These are phyloP conservation scores for Ormyrus nitidulus DNA, from an alignment of 2,888 invertebrate genomes.

Conservation along the genomic window DNA sequence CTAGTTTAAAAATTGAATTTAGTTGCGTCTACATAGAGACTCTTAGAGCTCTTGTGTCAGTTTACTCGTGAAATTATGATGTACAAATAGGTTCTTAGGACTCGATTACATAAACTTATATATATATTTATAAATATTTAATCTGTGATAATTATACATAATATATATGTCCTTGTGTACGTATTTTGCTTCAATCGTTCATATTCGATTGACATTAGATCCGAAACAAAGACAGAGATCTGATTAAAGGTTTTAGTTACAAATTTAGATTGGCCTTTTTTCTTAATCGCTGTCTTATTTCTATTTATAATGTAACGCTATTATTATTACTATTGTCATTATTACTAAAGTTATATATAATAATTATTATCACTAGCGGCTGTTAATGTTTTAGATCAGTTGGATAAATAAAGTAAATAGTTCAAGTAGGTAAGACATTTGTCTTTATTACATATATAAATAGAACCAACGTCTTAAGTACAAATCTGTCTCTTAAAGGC, in stretches of 20 bases:
- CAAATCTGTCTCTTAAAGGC: constrained; percentile 45
- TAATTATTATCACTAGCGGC: constrained; percentile 61
- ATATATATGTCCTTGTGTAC: constrained; percentile 29
- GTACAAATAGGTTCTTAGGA: constrained; percentile 43
- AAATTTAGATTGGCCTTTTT: neutral
- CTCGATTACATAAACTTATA: neutral
- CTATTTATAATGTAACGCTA: neutral
- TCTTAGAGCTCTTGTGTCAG: constrained; percentile 46
- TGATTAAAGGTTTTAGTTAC: neutral
- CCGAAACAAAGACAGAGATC: constrained; percentile 37
- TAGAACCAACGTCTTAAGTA: constrained; percentile 23
- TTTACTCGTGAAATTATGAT: constrained; percentile 41
- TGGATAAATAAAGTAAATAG: constrained; percentile 57
- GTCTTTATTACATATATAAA: constrained; percentile 17
- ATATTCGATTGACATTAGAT: constrained; percentile 27
- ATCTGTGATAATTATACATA: constrained; percentile 17
- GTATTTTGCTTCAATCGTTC: constrained; percentile 29
- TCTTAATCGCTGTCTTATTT: constrained; percentile 38
- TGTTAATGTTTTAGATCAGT: constrained; percentile 69
- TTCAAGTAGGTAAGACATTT: constrained; percentile 35
- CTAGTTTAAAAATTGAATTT: constrained; percentile 43
- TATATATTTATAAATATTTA: constrained; percentile 17
- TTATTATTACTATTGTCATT: constrained; percentile 22
- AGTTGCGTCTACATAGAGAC: constrained; percentile 53
- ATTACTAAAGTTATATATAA: constrained; percentile 19